Percentiles rank a stretch among this genome's conserved stretches.
Evolutionary conservation across 2,113 vertebrate genomes (phyloP).

Genomic region (Hippocampus comes): DNA sequence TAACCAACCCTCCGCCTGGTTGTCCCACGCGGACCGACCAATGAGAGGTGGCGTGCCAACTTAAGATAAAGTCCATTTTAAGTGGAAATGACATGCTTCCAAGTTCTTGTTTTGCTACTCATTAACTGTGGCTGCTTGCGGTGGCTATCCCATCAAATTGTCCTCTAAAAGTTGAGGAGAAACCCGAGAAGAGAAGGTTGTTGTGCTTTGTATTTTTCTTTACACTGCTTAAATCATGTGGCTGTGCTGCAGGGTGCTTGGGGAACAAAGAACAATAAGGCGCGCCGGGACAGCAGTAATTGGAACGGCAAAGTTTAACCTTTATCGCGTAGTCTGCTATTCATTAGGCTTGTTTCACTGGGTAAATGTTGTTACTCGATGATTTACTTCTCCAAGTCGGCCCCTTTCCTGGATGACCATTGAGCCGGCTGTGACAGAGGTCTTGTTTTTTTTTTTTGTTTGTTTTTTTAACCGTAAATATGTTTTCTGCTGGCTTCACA

Average conservation of each 20-base stretch:
- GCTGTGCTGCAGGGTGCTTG: slow-evolving; percentile 58
- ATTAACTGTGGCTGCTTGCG: slow-evolving; percentile 7
- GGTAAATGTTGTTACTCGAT: slow-evolving; percentile 58
- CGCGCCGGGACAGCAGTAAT: slow-evolving; percentile 56
- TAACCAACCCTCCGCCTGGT: slow-evolving; percentile 10
- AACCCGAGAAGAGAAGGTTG: slow-evolving; percentile 32
- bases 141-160: slow-evolving; percentile 18
- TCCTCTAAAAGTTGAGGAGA: slow-evolving; percentile 36
- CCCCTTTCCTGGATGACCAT: slow-evolving; percentile 22
- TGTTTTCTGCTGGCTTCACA: slow-evolving; percentile 23
- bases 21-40: slow-evolving; percentile 10
- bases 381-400: slow-evolving; percentile 31
- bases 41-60: neutral
- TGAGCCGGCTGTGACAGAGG: slow-evolving; percentile 14
- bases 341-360: slow-evolving; percentile 55
- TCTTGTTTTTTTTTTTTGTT: slow-evolving; percentile 26
- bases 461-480: slow-evolving; percentile 4
- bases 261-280: slow-evolving; percentile 53
- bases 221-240: slow-evolving; percentile 49
- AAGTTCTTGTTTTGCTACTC: slow-evolving; percentile 18
- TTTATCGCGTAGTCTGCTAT: slow-evolving; percentile 45
- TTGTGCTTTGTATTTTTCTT: slow-evolving; percentile 4
- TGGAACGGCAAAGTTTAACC: slow-evolving; percentile 50
- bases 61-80: neutral
- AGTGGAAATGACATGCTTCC: slow-evolving; percentile 2